A percentile compares a stretch with the other conserved stretches of the same genome.
phyloP scores from a whole-genome alignment of 1,140 invertebrate genomes.

The Papilio glaucus region DNA sequence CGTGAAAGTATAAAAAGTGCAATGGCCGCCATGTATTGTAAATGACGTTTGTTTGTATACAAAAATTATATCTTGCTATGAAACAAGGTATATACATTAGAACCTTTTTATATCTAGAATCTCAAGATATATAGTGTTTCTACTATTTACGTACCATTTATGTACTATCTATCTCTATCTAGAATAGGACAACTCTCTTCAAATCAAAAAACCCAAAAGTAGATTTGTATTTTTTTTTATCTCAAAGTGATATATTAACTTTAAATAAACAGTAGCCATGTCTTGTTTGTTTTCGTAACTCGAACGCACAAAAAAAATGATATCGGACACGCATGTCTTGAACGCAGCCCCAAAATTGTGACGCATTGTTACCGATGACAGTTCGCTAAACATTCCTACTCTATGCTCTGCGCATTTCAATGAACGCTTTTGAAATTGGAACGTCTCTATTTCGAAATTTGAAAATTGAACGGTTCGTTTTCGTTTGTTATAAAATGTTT shows the following conservation, averaged over 20 bases:
- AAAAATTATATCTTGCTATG: no score
- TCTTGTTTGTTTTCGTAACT: slow-evolving; percentile 40
- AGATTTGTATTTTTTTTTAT: neutral
- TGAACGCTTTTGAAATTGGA: slow-evolving; percentile 52
- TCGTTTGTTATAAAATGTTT: neutral
- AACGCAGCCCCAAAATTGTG: slow-evolving; percentile 42
- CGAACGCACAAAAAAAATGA: slow-evolving; percentile 43
- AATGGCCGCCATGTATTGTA: no score
- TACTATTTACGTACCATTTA: no score
- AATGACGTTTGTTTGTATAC: no score
- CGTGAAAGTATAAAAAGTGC: no score
- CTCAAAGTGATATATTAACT: neutral
- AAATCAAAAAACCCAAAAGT: no score
- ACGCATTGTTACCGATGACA: slow-evolving; percentile 56
- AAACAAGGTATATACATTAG: no score
- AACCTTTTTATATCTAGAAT: no score
- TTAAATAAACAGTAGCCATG: slow-evolving; percentile 7
- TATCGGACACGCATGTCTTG: slow-evolving; percentile 52
- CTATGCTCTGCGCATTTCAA: slow-evolving; percentile 43
- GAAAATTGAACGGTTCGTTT: slow-evolving; percentile 38
- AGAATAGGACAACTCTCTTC: no score
- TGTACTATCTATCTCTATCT: no score
- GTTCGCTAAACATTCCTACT: slow-evolving; percentile 54
- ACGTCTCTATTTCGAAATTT: slow-evolving; percentile 55
- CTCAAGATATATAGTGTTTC: no score